These are phyloP conservation scores for Mirza zaza DNA, from an alignment of 2,113 vertebrate genomes.

Conservation along the genomic window DNA sequence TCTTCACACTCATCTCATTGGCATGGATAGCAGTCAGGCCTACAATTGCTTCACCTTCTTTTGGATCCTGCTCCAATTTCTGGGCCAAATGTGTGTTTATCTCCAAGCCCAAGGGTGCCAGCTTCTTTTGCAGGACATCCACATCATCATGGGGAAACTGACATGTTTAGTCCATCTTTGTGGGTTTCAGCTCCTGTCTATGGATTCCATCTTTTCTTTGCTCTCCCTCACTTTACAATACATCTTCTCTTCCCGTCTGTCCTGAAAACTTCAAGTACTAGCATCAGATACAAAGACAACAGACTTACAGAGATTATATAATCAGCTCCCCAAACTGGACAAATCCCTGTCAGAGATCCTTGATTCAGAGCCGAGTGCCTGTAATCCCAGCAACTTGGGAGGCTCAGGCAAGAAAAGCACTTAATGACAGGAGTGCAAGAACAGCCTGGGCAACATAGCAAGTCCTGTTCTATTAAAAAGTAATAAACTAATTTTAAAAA, in stretches of 20 bases:
- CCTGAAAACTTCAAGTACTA: not conserved
- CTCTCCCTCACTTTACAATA: not conserved
- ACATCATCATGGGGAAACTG: not conserved
- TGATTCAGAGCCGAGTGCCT: not conserved
- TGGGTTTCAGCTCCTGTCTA: not conserved
- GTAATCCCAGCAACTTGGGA: no score
- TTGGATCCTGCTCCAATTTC: not conserved
- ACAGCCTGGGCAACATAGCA: no score
- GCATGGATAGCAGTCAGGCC: not conserved
- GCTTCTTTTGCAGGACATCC: not conserved
- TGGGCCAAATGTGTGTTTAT: not conserved
- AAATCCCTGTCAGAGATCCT: not conserved
- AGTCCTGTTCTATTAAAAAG: no score
- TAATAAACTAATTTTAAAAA: no score
- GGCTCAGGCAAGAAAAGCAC: no score
- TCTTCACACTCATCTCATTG: not conserved
- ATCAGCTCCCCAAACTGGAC: constrained; percentile 6
- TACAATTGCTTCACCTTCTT: not conserved
- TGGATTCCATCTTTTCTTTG: not conserved
- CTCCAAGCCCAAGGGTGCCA: not conserved
- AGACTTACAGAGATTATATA: not conserved
- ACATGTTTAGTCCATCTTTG: not conserved
- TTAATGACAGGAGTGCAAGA: no score
- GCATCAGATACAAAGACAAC: not conserved
- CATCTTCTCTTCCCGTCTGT: not conserved